A percentile compares a stretch with the other conserved stretches of the same genome.
These are phyloP conservation scores for Enteromius radiatus DNA, from an alignment of 2,797 vertebrate species.

Conservation along the genomic window DNA sequence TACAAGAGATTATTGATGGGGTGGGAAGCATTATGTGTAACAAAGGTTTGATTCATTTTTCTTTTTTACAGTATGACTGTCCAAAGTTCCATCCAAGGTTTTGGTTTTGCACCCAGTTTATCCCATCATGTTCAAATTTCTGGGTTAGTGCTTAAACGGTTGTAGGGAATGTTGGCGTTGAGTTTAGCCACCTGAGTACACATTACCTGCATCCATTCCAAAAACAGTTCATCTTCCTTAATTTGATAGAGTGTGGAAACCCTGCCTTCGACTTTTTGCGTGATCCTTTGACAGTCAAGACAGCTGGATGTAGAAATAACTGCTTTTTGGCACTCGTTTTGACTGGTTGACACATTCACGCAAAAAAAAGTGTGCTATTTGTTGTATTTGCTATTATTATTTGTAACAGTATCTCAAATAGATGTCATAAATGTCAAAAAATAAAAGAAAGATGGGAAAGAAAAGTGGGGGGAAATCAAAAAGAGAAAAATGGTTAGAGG, in stretches of 20 bases:
- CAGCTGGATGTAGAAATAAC: slow-evolving; percentile 35
- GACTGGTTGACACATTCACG: slow-evolving; percentile 28
- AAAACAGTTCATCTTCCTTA: slow-evolving; percentile 30
- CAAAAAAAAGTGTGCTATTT: neutral
- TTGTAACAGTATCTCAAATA: slow-evolving; percentile 17
- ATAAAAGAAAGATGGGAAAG: neutral
- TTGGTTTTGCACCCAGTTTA: slow-evolving; percentile 13
- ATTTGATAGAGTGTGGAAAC: slow-evolving; percentile 32
- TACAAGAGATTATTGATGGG: neutral
- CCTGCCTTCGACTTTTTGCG: slow-evolving; percentile 2
- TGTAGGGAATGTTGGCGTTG: slow-evolving; percentile 5
- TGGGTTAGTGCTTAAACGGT: slow-evolving; percentile 20
- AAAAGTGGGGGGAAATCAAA: neutral
- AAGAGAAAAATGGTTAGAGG: neutral
- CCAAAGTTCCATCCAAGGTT: slow-evolving; percentile 46
- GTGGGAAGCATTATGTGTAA: neutral
- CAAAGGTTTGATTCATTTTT: neutral
- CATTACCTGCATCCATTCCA: slow-evolving; percentile 27
- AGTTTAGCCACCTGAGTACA: slow-evolving; percentile 29
- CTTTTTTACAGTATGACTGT: slow-evolving; percentile 29
- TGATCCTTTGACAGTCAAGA: slow-evolving; percentile 25
- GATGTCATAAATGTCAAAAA: slow-evolving; percentile 2
- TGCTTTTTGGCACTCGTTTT: slow-evolving; percentile 26
- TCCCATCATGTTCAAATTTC: slow-evolving; percentile 10
- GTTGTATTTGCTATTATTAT: slow-evolving; percentile 30